Conservation (phyloP, 2,888 invertebrate genomes). For the Cerastoderma edule region DNA sequence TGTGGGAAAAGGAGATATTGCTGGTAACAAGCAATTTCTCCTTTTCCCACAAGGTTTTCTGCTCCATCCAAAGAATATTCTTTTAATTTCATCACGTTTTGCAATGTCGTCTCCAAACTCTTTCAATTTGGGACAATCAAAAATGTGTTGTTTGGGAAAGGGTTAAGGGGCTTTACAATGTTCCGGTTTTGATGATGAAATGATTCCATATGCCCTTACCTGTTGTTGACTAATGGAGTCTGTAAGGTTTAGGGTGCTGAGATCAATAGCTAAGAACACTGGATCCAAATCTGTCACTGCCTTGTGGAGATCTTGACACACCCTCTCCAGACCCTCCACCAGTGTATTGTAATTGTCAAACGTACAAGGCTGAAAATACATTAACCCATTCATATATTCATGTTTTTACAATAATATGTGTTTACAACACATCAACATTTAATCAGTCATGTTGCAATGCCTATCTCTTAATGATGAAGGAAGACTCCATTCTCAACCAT, state of each 20-base stretch:
- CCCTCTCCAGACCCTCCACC: slow-evolving; percentile 66
- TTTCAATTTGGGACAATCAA: too few relatives aligned
- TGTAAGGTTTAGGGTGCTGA: slow-evolving; percentile 67
- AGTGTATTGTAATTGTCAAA: slow-evolving; percentile 74
- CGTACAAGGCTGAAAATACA: slow-evolving; percentile 67
- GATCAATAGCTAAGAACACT: slow-evolving; percentile 71
- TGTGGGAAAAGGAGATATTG: slow-evolving; percentile 11
- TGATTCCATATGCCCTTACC: slow-evolving; percentile 53
- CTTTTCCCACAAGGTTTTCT: neutral
- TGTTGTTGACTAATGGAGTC: slow-evolving; percentile 65
- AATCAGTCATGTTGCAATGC: slow-evolving; percentile 2
- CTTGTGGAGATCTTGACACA: slow-evolving; percentile 69
- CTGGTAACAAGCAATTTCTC: slow-evolving; percentile 1
- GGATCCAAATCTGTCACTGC: slow-evolving; percentile 73
- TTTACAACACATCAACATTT: neutral
- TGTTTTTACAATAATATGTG: neutral
- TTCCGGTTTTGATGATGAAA: too few relatives aligned
- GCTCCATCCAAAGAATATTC: too few relatives aligned
- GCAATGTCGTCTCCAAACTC: too few relatives aligned
- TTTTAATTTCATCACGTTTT: too few relatives aligned
- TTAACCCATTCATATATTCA: neutral
- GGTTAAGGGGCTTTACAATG: too few relatives aligned
- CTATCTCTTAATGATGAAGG: too few relatives aligned
- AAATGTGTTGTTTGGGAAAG: too few relatives aligned
- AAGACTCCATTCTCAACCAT: too few relatives aligned